These are phyloP conservation scores for Drosophila mimetica DNA, from an alignment of 2,888 invertebrate genomes.

Conservation along the genomic window DNA sequence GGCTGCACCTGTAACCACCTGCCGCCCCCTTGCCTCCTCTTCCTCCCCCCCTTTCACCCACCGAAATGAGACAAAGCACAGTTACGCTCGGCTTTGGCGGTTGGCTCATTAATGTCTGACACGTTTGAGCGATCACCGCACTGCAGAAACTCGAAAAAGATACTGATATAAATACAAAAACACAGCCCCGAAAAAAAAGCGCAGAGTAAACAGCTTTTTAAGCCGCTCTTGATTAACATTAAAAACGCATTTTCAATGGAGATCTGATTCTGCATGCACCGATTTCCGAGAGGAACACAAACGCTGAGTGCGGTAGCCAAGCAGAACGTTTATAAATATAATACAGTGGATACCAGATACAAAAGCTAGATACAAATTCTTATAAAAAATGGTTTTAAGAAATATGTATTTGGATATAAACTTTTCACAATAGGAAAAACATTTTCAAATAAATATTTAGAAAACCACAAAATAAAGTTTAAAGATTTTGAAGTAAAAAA, in stretches of 20 bases:
- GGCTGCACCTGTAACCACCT: conserved; percentile 74
- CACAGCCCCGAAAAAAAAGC: conserved; percentile 20
- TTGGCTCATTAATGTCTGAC: conserved; percentile 77
- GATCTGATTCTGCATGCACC: conserved; percentile 45
- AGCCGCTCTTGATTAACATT: conserved; percentile 60
- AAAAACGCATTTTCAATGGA: conserved; percentile 68
- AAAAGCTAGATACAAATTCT: background rate
- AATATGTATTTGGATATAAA: too few relatives aligned
- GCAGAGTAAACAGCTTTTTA: conserved; percentile 45
- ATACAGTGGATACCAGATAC: conserved; percentile 6
- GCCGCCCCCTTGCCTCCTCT: conserved; percentile 10
- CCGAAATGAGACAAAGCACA: conserved; percentile 64
- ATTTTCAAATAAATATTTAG: too few relatives aligned
- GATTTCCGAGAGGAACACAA: conserved; percentile 48
- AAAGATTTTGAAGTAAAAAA: too few relatives aligned
- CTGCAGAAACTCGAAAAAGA: conserved; percentile 45
- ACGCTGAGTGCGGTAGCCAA: conserved; percentile 41
- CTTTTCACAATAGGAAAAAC: too few relatives aligned
- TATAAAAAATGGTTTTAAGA: too few relatives aligned
- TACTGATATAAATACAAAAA: conserved; percentile 23
- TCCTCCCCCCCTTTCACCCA: background rate
- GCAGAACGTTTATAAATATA: conserved; percentile 57
- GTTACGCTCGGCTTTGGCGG: conserved; percentile 64
- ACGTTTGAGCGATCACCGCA: conserved; percentile 75
- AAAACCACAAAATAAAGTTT: too few relatives aligned